Conservation (phyloP, 2,113 vertebrate species). For the Onychostoma macrolepis region DNA sequence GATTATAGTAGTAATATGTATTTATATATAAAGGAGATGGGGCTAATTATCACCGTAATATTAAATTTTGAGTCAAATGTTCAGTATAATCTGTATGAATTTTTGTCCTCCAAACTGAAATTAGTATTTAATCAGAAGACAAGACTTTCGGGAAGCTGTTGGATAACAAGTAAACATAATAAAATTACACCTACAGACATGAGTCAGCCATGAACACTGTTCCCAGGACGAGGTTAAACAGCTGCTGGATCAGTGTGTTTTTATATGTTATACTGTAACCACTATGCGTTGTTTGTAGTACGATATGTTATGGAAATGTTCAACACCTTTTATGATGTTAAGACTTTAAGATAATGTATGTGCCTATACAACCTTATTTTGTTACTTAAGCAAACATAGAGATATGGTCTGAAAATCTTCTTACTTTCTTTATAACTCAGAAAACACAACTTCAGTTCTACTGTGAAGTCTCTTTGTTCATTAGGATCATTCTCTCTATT, state of each 20-base stretch:
- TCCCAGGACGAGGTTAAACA: too few relatives aligned
- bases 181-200: not conserved
- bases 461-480: constrained; percentile 10
- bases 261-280: too few relatives aligned
- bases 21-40: not conserved
- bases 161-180: not conserved
- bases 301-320: too few relatives aligned
- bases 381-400: not conserved
- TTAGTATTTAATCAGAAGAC: not conserved
- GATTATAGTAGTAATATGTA: not conserved
- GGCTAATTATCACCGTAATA: not conserved
- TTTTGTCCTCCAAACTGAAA: not conserved
- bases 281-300: too few relatives aligned
- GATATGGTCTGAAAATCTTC: not conserved
- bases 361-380: not conserved
- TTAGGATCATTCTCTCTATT: constrained; percentile 27
- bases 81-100: not conserved
- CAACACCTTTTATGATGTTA: too few relatives aligned
- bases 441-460: not conserved
- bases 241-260: too few relatives aligned
- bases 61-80: not conserved
- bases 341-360: not conserved
- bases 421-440: not conserved
- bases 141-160: not conserved
- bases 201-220: not conserved